Evolutionary conservation across 2,113 vertebrate genomes (phyloP).

Genomic region (Laticauda laticaudata): DNA sequence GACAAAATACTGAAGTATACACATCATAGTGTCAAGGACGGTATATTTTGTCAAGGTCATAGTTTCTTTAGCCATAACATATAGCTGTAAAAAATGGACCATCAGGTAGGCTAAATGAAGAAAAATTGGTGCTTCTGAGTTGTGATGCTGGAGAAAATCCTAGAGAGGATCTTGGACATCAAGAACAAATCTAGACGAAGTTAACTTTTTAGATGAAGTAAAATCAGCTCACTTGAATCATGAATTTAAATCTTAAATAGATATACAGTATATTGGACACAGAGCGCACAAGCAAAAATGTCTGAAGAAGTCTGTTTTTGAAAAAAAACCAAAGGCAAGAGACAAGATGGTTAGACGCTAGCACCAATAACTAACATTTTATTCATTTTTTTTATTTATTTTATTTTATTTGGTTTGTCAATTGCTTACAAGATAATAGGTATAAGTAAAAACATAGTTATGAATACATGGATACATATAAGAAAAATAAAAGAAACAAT

Average conservation of each 20-base stretch:
- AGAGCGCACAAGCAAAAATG: background rate
- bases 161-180: background rate
- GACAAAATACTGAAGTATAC: background rate
- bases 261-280: too few species aligned
- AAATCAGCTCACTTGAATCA: background rate
- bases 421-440: too few species aligned
- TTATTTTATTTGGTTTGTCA: too few species aligned
- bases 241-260: background rate
- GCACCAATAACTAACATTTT: background rate
- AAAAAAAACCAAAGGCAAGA: background rate
- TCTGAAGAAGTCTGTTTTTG: background rate
- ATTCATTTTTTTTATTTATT: too few species aligned
- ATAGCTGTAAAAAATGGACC: background rate
- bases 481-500: too few species aligned
- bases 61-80: background rate
- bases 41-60: background rate
- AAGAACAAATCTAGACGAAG: background rate
- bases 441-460: too few species aligned
- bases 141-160: background rate
- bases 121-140: background rate
- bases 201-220: background rate
- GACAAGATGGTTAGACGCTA: background rate
- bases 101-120: background rate
- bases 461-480: too few species aligned
- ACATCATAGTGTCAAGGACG: background rate